Conservation (phyloP, 2,113 vertebrate genomes). For the Leucosticte australis region DNA sequence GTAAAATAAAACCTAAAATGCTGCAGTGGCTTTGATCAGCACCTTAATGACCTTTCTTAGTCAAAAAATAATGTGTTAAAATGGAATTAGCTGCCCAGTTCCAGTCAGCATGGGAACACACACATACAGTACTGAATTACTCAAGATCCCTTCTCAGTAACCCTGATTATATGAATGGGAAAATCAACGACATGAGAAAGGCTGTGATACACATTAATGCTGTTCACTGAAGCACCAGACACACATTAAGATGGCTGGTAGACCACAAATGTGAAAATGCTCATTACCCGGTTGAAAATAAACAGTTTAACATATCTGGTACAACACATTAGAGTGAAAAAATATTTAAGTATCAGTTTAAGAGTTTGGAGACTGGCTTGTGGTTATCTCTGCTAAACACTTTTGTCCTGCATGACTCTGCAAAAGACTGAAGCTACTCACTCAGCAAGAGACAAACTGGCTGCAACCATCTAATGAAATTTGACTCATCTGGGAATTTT, state of each 20-base stretch:
- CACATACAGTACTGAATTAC: neutral
- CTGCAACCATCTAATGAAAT: constrained; percentile 35
- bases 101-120: neutral
- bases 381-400: constrained; percentile 51
- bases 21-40: neutral
- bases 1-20: neutral
- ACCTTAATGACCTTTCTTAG: neutral
- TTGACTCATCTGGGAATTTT: constrained; percentile 23
- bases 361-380: constrained; percentile 31
- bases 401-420: constrained; percentile 52
- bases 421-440: constrained; percentile 7
- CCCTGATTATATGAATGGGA: neutral
- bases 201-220: constrained; percentile 32
- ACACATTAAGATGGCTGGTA: constrained; percentile 29
- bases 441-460: constrained; percentile 37
- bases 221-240: constrained; percentile 21
- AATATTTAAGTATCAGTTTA: constrained; percentile 39
- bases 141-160: neutral
- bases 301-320: constrained; percentile 49
- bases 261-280: constrained; percentile 45
- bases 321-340: constrained; percentile 43
- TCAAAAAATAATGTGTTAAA: neutral
- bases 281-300: constrained; percentile 45
- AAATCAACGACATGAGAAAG: constrained; percentile 17
- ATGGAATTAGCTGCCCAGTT: neutral